phyloP scores from a whole-genome alignment of 2,113 vertebrate species.

The Indicator maculatus region DNA sequence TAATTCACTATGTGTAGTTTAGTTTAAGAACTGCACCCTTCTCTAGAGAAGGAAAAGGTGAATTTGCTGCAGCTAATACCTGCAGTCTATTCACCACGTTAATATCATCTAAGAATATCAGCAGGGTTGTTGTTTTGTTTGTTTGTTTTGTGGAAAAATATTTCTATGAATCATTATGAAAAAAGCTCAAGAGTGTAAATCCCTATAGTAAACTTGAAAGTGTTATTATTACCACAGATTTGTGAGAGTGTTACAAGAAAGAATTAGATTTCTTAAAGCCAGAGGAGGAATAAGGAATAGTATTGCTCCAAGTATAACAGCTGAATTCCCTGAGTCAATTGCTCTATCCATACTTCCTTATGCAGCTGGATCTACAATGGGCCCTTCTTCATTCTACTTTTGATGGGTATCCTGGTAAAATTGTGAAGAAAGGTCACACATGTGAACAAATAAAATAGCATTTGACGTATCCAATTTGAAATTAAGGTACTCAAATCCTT shows the following conservation, averaged over 20 bases:
- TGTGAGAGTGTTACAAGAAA: neutral
- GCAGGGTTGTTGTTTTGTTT: too few relatives aligned
- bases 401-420: neutral
- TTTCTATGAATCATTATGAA: neutral
- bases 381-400: neutral
- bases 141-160: neutral
- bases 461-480: neutral
- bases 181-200: neutral
- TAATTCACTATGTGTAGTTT: constrained; percentile 5
- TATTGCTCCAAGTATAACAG: neutral
- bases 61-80: constrained; percentile 2
- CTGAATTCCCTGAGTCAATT: neutral
- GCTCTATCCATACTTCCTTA: neutral
- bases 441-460: neutral
- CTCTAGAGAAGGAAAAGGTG: neutral
- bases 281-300: neutral
- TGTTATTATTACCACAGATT: neutral
- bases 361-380: neutral
- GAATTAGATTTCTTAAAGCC: neutral
- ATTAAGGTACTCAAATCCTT: neutral
- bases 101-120: neutral
- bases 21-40: neutral
- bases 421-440: neutral
- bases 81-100: neutral
- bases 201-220: neutral